phyloP scores from a whole-genome alignment of 2,888 invertebrate genomes.

The Phengaris alcon region DNA sequence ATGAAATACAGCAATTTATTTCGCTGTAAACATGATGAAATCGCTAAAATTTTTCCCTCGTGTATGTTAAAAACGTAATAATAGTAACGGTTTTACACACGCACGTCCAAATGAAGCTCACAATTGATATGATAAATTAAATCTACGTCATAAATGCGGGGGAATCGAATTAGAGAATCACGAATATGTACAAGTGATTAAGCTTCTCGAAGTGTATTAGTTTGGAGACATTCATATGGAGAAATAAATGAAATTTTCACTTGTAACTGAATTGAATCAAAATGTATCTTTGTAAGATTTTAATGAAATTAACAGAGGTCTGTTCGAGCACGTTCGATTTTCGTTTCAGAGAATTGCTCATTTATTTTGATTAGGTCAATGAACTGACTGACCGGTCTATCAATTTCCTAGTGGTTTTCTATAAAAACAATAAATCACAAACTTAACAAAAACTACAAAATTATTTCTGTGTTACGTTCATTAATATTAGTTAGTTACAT shows the following conservation, averaged over 20 bases:
- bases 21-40: conserved; percentile 58
- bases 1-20: conserved; percentile 52
- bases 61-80: conserved; percentile 61
- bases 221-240: conserved; percentile 38
- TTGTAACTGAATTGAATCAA: neutral
- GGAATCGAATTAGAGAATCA: conserved; percentile 75
- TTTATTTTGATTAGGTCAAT: too few species aligned
- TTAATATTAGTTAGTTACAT: conserved; percentile 19
- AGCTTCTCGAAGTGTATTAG: conserved; percentile 72
- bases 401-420: neutral
- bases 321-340: neutral
- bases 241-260: neutral
- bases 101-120: conserved; percentile 68
- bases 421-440: neutral
- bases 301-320: neutral
- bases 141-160: conserved; percentile 73
- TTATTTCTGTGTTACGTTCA: conserved; percentile 56
- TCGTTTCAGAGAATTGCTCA: too few species aligned
- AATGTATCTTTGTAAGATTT: neutral
- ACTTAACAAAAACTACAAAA: conserved; percentile 38
- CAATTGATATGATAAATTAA: conserved; percentile 75
- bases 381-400: too few species aligned
- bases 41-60: conserved; percentile 61
- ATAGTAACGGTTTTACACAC: conserved; percentile 67
- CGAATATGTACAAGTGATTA: conserved; percentile 76